phyloP scores from a whole-genome alignment of 2,888 invertebrate genomes.

The Tricholauxania praeusta region DNA sequence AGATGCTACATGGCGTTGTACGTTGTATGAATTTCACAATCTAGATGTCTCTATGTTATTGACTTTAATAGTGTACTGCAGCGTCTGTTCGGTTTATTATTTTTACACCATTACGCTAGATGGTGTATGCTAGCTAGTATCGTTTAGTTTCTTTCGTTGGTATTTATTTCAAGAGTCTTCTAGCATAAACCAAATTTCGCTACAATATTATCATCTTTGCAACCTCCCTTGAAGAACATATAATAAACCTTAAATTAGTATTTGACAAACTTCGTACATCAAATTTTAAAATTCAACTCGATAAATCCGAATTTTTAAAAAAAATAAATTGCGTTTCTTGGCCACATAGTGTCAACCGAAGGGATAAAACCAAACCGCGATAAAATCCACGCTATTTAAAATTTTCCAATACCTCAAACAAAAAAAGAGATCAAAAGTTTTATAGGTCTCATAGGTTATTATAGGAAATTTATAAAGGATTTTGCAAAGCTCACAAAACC shows the following conservation, averaged over 20 bases:
- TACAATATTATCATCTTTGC: constrained; percentile 37
- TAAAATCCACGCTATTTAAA: not conserved
- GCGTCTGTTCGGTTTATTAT: no score
- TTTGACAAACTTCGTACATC: constrained; percentile 18
- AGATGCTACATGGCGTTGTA: no score
- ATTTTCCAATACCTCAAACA: not conserved
- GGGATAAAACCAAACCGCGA: not conserved
- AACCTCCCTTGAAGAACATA: constrained; percentile 34
- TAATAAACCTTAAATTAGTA: constrained; percentile 23
- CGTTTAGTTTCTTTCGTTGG: no score
- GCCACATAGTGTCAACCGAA: not conserved
- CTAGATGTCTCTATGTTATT: no score
- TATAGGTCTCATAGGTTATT: not conserved
- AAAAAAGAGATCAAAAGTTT: not conserved
- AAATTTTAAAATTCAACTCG: constrained; percentile 37
- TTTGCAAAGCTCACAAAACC: not conserved
- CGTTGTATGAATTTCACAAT: no score
- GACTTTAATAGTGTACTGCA: no score
- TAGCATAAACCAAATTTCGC: no score
- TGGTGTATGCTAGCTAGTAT: no score
- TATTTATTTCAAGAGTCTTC: no score
- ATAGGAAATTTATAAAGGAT: constrained; percentile 20
- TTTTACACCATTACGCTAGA: no score
- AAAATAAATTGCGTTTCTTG: constrained; percentile 16
- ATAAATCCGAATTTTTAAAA: constrained; percentile 28